Percentiles rank a stretch among this genome's conserved stretches.
Evolutionary conservation across 1,140 invertebrate genomes (phyloP).

Genomic region (Asbolus verrucosus): DNA sequence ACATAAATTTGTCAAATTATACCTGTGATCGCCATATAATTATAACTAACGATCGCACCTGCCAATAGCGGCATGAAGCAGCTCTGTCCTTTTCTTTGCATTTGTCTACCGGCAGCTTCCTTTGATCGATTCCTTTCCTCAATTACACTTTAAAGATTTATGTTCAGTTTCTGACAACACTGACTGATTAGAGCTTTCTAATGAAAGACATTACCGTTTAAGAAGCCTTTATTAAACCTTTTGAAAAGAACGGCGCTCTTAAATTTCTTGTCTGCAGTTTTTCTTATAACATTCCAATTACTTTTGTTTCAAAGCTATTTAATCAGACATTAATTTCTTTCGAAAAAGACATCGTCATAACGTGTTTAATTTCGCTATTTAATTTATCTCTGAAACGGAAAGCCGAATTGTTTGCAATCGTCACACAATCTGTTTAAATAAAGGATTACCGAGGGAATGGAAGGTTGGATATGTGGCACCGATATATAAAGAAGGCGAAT

Average conservation of each 20-base stretch:
- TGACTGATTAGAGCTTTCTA: slow-evolving; percentile 34
- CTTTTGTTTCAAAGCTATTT: slow-evolving; percentile 6
- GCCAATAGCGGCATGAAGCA: background rate
- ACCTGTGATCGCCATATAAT: slow-evolving; percentile 17
- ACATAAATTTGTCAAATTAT: slow-evolving; percentile 29
- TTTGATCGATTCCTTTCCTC: slow-evolving; percentile 36
- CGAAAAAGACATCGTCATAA: background rate
- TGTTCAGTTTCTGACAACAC: slow-evolving; percentile 33
- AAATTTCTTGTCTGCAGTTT: slow-evolving; percentile 7
- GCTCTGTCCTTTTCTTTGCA: slow-evolving; percentile 3
- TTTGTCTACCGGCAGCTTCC: slow-evolving; percentile 22
- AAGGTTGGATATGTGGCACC: too few species aligned
- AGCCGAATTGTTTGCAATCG: too few species aligned
- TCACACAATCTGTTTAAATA: too few species aligned
- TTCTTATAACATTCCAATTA: background rate
- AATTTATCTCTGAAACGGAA: slow-evolving; percentile 22
- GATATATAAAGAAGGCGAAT: too few species aligned
- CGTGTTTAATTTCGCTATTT: too few species aligned
- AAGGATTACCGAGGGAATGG: too few species aligned
- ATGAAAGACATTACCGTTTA: slow-evolving; percentile 34
- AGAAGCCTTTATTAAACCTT: slow-evolving; percentile 25
- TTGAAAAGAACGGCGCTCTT: background rate
- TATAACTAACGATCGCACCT: slow-evolving; percentile 19
- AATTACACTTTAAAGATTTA: slow-evolving; percentile 37
- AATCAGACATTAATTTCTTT: slow-evolving; percentile 16